These are phyloP conservation scores for Cyphomyrmex costatus DNA, from an alignment of 1,140 invertebrate species.

Conservation along the genomic window DNA sequence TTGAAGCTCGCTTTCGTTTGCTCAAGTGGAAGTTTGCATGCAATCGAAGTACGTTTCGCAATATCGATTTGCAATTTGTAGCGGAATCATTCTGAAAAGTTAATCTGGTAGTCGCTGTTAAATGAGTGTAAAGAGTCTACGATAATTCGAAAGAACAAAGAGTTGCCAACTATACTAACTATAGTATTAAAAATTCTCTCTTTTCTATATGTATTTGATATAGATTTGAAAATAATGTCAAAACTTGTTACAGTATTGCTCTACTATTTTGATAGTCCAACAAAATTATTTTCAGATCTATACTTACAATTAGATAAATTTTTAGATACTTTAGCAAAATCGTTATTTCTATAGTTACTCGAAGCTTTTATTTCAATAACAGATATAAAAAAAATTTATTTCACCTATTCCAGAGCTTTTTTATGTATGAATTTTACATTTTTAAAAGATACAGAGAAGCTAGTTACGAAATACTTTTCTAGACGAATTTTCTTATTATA, in stretches of 20 bases:
- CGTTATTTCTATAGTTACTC: neutral
- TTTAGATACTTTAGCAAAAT: too few relatives aligned
- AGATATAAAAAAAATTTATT: neutral
- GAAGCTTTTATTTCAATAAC: neutral
- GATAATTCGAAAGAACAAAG: neutral
- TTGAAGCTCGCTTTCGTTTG: slow-evolving; percentile 52
- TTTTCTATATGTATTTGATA: too few relatives aligned
- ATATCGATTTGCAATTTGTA: slow-evolving; percentile 32
- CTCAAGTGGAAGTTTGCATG: slow-evolving; percentile 15
- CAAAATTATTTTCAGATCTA: too few relatives aligned
- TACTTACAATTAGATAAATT: too few relatives aligned
- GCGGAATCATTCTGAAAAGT: neutral
- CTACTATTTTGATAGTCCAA: too few relatives aligned
- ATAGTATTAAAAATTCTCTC: neutral
- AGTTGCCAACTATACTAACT: neutral
- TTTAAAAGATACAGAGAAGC: neutral
- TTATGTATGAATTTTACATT: neutral
- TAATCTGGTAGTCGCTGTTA: neutral
- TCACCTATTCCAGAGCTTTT: neutral
- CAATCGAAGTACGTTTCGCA: slow-evolving; percentile 27
- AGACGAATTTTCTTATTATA: neutral
- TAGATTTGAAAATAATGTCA: too few relatives aligned
- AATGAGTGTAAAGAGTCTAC: neutral
- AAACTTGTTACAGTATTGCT: too few relatives aligned
- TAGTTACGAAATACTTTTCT: slow-evolving; percentile 1